Percentiles rank a stretch among this genome's conserved stretches.
Conservation (phyloP, 2,797 vertebrate genomes). For the Sebastolobus alascanus region DNA sequence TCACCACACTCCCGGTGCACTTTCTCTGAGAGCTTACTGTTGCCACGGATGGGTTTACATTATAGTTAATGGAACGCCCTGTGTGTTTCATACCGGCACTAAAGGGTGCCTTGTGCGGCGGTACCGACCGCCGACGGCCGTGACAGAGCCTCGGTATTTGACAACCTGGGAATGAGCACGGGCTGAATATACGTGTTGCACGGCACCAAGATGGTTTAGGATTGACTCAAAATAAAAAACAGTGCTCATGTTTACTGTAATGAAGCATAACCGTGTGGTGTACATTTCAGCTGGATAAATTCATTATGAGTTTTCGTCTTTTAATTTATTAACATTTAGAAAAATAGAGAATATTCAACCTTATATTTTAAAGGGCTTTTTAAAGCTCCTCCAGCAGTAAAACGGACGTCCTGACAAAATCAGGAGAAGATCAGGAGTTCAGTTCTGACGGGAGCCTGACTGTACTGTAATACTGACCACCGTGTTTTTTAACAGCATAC, state of each 20-base stretch:
- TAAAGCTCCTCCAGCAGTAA: neutral
- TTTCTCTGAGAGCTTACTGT: no score
- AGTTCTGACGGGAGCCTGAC: neutral
- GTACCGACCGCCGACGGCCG: no score
- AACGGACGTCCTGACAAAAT: neutral
- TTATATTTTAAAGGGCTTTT: neutral
- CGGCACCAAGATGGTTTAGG: rapidly evolving
- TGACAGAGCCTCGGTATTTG: no score
- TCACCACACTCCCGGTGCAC: no score
- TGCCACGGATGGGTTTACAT: no score
- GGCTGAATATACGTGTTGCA: neutral
- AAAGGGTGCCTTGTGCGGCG: no score
- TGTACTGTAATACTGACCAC: constrained; percentile 3
- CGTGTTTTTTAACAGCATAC: neutral
- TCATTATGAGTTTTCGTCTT: neutral
- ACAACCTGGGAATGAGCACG: no score
- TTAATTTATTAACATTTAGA: neutral
- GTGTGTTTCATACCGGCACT: no score
- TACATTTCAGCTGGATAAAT: neutral
- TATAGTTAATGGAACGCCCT: no score
- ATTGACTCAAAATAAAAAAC: neutral
- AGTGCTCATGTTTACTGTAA: neutral
- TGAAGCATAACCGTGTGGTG: neutral
- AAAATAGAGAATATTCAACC: neutral
- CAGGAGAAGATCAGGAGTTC: neutral